Evolutionary conservation across 1,140 invertebrate species (phyloP), one percentile per base, ranked within the genome.

Genomic region (Pemphigus obesinymphae): DNA sequence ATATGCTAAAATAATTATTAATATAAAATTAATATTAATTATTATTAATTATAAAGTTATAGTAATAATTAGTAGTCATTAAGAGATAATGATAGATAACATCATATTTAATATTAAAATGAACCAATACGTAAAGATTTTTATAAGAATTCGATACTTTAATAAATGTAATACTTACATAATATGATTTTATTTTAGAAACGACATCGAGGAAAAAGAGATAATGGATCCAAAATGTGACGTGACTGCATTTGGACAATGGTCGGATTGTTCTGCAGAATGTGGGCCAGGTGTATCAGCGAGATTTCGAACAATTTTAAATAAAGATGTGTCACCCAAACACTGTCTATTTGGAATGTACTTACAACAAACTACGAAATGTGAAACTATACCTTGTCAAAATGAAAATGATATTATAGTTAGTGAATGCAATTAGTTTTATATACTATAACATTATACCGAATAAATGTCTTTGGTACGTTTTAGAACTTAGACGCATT

Each of bases 211-310:
- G 7, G 29, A 82, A 13, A 45, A 1, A 34, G 31, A 37, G 13
- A 61, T 83, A 63, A 61, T 75, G 15, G 73, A 88, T n/a, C 85
- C 89, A 29, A 89, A 90, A 84, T 96, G 94, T 84, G 87, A 91
- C 83, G 88, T 94, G 17, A 90, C 91, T 1, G 89, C 90, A 50
- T 96, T 93, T 93, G 90, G 90, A 13, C 87, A 89, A 29, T 96
- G 94, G 94, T 89, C 90, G 3, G 85, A 89, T 0, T 96, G 95
- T 85, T 93, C 89, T 78, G 90, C 89, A 0, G 90, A 89, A 26
- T 96, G 95, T 85, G 93, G 93, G 5, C 84, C 86, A 2, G 92
- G 92, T 84, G 75, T 89, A 88, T 90, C 40, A 1, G 3, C 88
- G 93, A 0, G 89, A 89, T 76, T 88, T 86, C 85, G 17, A 40